Evolutionary conservation across 2,888 invertebrate genomes (phyloP), one percentile per base, ranked within the genome.

Genomic region (Mimachlamys varia): DNA sequence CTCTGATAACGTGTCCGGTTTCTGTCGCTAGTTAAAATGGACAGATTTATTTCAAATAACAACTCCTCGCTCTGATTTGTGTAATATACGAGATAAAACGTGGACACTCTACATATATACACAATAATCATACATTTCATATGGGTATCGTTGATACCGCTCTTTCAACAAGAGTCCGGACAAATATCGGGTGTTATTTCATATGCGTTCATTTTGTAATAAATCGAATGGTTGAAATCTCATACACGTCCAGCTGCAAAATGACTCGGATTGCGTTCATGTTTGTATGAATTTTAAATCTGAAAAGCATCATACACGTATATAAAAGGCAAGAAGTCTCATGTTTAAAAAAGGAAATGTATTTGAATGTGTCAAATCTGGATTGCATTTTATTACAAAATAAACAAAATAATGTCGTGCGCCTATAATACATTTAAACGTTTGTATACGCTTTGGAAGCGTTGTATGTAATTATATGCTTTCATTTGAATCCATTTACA

Each of bases 221-320:
- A 76, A 76, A 27, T 33, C 76, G 76, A 76, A 76, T 33, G 33
- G 27, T 76, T 76, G 33, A 27, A 76, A 76, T 76, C 13, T 76
- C 76, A 76, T 76, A 76, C 76, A 76, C 33, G 10, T 76, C 27
- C 76, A 76, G 76, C 76, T 76, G 76, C 76, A 12, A 33, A 76
- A 33, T 0, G 76, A 76, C 22, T 76, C 33, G 76, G 33, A 76
- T 76, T 76, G 12, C 53, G 53, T 53, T 76, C 13, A 33, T 33
- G 27, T 76, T 76, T 76, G 76, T 76, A 76, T 76, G 33, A 76
- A 1, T 76, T 76, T 58, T 33, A 33, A 76, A 76, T 12, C 33
- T 76, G 76, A 76, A 76, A 76, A 76, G 76, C 33, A 76, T 76
- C 33, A 76, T 76, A n/a, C n/a, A n/a, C n/a, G n/a, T n/a, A 33